These are phyloP conservation scores for Argyrosomus regius DNA, from an alignment of 2,797 vertebrate genomes.

Conservation along the genomic window DNA sequence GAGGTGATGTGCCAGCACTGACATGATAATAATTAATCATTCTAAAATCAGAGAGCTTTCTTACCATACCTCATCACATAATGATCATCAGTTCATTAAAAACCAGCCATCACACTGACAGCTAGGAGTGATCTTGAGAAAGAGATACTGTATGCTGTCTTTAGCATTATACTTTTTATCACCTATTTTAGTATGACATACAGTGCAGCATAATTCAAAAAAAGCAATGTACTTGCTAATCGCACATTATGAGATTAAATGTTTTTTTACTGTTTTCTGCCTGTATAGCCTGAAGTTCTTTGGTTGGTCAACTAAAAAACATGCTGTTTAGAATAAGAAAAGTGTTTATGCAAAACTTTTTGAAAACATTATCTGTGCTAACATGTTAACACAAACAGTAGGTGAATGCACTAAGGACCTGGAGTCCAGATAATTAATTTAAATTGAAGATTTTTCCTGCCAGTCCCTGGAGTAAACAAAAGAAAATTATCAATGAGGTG, in stretches of 20 bases:
- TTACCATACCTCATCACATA: slow-evolving; percentile 13
- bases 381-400: neutral
- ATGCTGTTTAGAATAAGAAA: neutral
- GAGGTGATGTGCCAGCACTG: slow-evolving; percentile 33
- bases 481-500: slow-evolving; percentile 12
- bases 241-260: neutral
- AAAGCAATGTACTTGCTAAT: neutral
- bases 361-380: neutral
- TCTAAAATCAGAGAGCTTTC: slow-evolving; percentile 45
- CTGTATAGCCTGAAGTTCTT: neutral
- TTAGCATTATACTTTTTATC: neutral
- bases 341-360: neutral
- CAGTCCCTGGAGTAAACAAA: neutral
- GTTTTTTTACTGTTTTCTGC: neutral
- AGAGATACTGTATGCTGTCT: neutral
- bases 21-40: slow-evolving; percentile 41
- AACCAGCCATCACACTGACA: slow-evolving; percentile 24
- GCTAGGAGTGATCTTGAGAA: neutral
- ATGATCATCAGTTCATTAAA: slow-evolving; percentile 44
- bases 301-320: neutral
- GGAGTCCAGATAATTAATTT: too few species aligned
- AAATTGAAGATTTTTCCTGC: neutral
- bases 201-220: neutral
- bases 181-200: neutral
- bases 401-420: neutral